A percentile compares a stretch with the other conserved stretches of the same genome.
Conservation (phyloP, 2,113 vertebrate species). For the Cyprinodon tularosa region DNA sequence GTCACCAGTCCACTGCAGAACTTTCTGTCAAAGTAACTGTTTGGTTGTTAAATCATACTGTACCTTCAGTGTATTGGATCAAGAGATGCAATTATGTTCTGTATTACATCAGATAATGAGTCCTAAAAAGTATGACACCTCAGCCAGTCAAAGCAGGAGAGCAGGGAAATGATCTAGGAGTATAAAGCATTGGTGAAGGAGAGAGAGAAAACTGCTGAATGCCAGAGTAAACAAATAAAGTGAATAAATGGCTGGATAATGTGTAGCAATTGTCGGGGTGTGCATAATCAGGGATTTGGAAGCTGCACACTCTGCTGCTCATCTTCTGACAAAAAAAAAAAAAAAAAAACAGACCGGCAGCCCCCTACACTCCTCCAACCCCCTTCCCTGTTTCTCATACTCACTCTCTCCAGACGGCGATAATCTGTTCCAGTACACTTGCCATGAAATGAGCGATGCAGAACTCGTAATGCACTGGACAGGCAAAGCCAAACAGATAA, state of each 20-base stretch:
- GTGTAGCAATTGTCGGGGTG: constrained; percentile 60
- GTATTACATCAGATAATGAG: not conserved
- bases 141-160: constrained; percentile 5
- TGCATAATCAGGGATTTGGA: constrained; percentile 74
- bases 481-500: constrained; percentile 76
- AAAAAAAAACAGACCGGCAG: constrained; percentile 57
- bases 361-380: not conserved
- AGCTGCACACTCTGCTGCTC: constrained; percentile 64
- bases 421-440: constrained; percentile 78
- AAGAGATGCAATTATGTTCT: not conserved
- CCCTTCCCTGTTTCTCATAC: constrained; percentile 4
- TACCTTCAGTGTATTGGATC: not conserved
- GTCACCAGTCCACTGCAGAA: too few relatives aligned
- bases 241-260: constrained; percentile 65
- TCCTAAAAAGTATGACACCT: not conserved
- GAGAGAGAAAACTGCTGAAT: constrained; percentile 58
- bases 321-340: constrained; percentile 69
- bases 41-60: not conserved
- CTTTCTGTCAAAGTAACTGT: not conserved
- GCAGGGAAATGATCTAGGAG: not conserved
- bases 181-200: not conserved
- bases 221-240: constrained; percentile 60
- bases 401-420: constrained; percentile 58
- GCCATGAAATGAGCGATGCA: constrained; percentile 75
- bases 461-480: constrained; percentile 72